Conservation (phyloP, 1,140 invertebrate genomes). For the Tetramorium parvispinum region DNA sequence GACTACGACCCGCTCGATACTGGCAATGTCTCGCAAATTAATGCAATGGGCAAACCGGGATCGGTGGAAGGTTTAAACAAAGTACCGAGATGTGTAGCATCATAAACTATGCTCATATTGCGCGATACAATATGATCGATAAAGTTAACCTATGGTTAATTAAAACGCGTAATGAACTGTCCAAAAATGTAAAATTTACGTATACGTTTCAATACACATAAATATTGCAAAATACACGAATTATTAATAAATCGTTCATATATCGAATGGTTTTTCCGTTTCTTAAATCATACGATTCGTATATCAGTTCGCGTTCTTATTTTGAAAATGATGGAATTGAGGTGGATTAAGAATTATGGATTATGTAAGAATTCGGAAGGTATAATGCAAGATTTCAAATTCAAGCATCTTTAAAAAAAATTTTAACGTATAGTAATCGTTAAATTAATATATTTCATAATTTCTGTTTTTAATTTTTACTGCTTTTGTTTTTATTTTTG, state of each 20-base stretch:
- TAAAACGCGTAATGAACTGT: background rate
- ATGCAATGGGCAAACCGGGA: background rate
- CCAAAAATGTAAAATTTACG: slow-evolving; percentile 1
- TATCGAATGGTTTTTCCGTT: background rate
- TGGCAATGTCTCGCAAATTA: background rate
- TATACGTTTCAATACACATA: background rate
- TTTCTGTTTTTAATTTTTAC: background rate
- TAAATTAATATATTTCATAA: background rate
- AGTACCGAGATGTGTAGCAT: background rate
- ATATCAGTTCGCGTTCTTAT: background rate
- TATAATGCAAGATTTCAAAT: background rate
- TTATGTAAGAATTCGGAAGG: background rate
- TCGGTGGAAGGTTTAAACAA: background rate
- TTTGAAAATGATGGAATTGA: background rate
- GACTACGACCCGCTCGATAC: background rate
- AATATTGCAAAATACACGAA: background rate
- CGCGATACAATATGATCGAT: background rate
- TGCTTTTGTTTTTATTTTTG: background rate
- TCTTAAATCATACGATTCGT: background rate
- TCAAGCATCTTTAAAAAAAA: background rate
- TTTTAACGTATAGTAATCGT: background rate
- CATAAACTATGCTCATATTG: background rate
- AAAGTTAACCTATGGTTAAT: background rate
- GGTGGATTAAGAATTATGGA: too few species aligned
- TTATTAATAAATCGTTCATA: background rate